phyloP scores from a whole-genome alignment of 2,797 vertebrate species.

The Hoplostethus atlanticus region DNA sequence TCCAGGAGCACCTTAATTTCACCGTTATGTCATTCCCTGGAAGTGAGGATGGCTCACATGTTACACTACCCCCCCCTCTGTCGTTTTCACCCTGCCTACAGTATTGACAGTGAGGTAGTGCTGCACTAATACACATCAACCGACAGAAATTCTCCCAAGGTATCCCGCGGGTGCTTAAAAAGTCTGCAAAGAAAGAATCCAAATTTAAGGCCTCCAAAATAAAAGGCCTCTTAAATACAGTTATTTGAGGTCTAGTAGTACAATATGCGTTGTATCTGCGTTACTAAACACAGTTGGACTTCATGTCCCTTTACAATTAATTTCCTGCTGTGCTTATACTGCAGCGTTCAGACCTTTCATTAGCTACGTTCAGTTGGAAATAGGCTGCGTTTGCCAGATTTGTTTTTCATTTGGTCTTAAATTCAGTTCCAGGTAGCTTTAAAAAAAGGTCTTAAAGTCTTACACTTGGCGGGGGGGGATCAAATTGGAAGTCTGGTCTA shows the following conservation, averaged over 20 bases:
- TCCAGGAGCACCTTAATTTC: conserved; percentile 6
- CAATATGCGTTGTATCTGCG: background rate
- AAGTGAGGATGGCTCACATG: background rate
- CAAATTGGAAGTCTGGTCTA: too few relatives aligned
- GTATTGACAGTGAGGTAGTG: too few relatives aligned
- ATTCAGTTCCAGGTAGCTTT: background rate
- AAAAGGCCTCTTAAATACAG: too few relatives aligned
- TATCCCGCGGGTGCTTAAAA: background rate
- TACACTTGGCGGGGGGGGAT: background rate
- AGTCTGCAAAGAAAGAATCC: conserved; percentile 29
- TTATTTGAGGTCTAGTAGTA: conserved; percentile 15
- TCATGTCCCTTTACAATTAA: conserved; percentile 5
- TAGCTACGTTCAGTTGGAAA: background rate
- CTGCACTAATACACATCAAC: too few relatives aligned
- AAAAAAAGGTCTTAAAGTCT: background rate
- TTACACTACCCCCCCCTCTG: background rate
- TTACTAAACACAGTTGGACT: conserved; percentile 28
- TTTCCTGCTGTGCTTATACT: background rate
- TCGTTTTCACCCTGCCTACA: background rate
- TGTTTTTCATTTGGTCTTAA: background rate
- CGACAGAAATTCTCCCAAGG: too few relatives aligned
- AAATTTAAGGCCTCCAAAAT: conserved; percentile 13
- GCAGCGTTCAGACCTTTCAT: background rate
- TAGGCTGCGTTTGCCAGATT: background rate
- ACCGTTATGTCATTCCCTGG: background rate